Conservation (phyloP, 2,113 vertebrate genomes). For the Smithornis capensis region DNA sequence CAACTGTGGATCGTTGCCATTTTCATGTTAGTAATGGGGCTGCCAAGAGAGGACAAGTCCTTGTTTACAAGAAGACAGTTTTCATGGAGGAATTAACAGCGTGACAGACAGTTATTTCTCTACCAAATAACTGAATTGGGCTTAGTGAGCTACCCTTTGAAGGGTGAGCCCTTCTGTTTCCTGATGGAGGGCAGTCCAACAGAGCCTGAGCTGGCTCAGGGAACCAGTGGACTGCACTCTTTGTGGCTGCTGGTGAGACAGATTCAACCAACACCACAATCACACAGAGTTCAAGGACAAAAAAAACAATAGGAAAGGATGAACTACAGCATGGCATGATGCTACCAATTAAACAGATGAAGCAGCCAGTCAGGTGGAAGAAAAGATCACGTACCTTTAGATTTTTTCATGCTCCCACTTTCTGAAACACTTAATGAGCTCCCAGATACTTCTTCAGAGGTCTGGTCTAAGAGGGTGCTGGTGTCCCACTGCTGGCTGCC, state of each 20-base stretch:
- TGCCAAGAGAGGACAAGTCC: not conserved
- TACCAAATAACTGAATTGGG: not conserved
- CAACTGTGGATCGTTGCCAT: not conserved
- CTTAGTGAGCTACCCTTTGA: not conserved
- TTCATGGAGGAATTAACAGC: not conserved
- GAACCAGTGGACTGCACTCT: not conserved
- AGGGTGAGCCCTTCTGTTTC: not conserved
- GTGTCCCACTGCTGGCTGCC: conserved; percentile 75
- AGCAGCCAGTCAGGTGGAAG: not conserved
- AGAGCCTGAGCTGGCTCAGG: not conserved
- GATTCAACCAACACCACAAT: not conserved
- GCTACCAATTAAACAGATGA: fast-evolving
- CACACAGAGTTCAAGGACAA: not conserved
- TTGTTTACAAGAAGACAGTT: not conserved
- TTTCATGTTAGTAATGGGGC: not conserved
- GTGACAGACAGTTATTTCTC: not conserved
- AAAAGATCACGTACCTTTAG: conserved; percentile 80
- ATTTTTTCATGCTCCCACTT: conserved; percentile 82
- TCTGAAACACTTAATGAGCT: conserved; percentile 89
- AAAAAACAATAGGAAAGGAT: not conserved
- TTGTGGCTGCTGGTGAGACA: not conserved
- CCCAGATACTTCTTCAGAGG: conserved; percentile 80
- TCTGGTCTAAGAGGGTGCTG: conserved; percentile 72
- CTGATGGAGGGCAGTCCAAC: not conserved
- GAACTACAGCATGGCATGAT: not conserved